Conservation (phyloP, 2,797 vertebrate genomes). For the Glyptemys insculpta region DNA sequence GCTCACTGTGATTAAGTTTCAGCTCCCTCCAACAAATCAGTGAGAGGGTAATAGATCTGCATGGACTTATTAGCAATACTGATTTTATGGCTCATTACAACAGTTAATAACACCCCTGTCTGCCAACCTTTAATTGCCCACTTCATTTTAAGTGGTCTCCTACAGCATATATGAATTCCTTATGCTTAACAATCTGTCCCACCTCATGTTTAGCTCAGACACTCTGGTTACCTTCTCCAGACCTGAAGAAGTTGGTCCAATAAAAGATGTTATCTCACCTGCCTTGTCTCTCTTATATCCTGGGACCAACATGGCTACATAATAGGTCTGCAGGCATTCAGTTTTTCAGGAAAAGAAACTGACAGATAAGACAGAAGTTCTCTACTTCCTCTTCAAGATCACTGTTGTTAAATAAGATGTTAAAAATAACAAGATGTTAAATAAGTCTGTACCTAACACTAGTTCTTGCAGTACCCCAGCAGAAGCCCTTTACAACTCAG, state of each 20-base stretch:
- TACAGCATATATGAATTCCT: not conserved
- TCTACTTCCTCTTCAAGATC: not conserved
- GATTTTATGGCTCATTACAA: not conserved
- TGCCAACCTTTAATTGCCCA: not conserved
- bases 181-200: not conserved
- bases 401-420: not conserved
- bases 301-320: not conserved
- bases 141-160: not conserved
- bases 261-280: not conserved
- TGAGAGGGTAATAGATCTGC: not conserved
- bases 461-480: not conserved
- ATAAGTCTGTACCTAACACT: not conserved
- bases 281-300: not conserved
- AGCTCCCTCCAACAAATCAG: not conserved
- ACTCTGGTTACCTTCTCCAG: not conserved
- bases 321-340: not conserved
- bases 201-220: not conserved
- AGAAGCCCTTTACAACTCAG: not conserved
- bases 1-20: not conserved
- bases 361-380: not conserved
- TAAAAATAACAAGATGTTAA: not conserved
- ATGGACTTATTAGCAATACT: not conserved
- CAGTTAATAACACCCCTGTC: not conserved
- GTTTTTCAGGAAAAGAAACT: not conserved
- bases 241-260: not conserved